Evolutionary conservation across 2,888 invertebrate species (phyloP).

Genomic region (Thecocarcelia acutangulata): DNA sequence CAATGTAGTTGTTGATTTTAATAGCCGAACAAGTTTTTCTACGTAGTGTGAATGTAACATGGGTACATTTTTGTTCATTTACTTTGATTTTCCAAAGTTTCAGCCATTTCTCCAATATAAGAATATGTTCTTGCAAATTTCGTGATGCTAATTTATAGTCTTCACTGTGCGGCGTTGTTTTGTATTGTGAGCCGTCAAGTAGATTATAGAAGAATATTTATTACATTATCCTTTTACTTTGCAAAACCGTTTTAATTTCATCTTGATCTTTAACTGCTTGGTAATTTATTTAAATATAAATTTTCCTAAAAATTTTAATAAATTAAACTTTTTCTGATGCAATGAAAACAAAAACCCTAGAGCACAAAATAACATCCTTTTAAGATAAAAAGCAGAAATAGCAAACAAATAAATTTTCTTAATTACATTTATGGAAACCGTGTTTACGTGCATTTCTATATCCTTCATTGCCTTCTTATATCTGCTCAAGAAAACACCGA

Average conservation of each 20-base stretch:
- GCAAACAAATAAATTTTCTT: constrained; percentile 26
- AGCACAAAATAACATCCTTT: constrained; percentile 4
- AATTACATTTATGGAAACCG: constrained; percentile 31
- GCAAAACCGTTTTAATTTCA: neutral
- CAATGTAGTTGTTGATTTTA: too few relatives aligned
- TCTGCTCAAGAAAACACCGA: neutral
- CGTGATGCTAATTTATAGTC: too few relatives aligned
- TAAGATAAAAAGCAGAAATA: constrained; percentile 10
- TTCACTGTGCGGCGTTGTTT: too few relatives aligned
- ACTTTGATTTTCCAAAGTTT: too few relatives aligned
- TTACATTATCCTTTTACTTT: too few relatives aligned
- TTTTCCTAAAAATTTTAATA: neutral
- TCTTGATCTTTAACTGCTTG: neutral
- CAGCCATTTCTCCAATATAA: too few relatives aligned
- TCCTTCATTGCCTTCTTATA: neutral
- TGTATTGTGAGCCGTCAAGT: too few relatives aligned
- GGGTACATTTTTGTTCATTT: too few relatives aligned
- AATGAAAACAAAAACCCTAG: neutral
- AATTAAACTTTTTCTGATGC: constrained; percentile 3
- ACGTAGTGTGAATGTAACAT: too few relatives aligned
- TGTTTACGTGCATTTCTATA: neutral
- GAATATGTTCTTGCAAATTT: too few relatives aligned
- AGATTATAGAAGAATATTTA: too few relatives aligned
- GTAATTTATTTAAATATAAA: neutral
- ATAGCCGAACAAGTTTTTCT: too few relatives aligned